Base-by-base conservation (phyloP, 2,113 vertebrate species). In the Phylloscopus trochilus region DNA sequence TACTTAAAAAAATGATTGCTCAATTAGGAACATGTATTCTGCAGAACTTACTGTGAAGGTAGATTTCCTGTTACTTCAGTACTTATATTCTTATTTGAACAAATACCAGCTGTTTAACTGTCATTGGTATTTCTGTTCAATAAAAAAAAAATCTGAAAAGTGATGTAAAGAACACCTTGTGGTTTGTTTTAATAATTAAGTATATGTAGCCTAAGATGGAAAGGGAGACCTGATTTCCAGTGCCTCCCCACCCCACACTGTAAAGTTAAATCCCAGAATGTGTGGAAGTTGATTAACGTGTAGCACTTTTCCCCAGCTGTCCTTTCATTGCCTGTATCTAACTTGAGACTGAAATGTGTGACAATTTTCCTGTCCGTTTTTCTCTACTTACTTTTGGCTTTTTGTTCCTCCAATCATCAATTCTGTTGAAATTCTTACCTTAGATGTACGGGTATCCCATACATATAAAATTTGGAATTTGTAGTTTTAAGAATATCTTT, bases 51-150 rank as follows among this genome's bases (percentile, higher is more conserved):
- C 14, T 49, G 41, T 77, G 75, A 68, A 80, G 35, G 18, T 60
- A 53, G 35, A 59, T 80, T 91, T 95, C 62, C 49, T 87, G 26
- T 82, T 87, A 31, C n/a, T 95, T 96, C 39, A 20, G 17, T 93
- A 51, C 22, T 89, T 60, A 7, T 6, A 10, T 41, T 90, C 39
- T 46, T 87, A 33, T 41, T 63, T 86, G 27, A 80, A 49, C 23
- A 62, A 76, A 70, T 85, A 66, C 13, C 28, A 89, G 15, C n/a
- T 4, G 18, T 85, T 89, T 87, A 15, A n/a, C 68, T 83, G 35
- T 62, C 51, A n/a, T 12, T 86, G 24, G 23, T 76, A 35, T 23
- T 76, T 21, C 28, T 7, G 10, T 66, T 90, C 33, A 77, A 11
- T 66, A n/a, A 53, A 76, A 89, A 59, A n/a, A n/a, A 49, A 43